phyloP scores from a whole-genome alignment of 2,797 vertebrate genomes.

The Lepus oiostolus region DNA sequence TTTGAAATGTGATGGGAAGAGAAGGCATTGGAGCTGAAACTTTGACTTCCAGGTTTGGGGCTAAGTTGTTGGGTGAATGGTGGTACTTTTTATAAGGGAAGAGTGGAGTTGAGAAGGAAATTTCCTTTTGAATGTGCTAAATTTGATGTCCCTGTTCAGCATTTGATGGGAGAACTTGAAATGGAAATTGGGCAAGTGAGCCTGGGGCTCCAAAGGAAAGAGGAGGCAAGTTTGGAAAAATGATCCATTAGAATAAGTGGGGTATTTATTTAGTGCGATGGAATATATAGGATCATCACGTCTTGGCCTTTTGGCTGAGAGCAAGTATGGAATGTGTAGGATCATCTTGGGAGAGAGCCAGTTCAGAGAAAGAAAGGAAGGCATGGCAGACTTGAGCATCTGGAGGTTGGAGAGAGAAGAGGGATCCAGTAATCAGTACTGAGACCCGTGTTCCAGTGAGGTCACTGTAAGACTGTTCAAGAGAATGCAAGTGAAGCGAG shows the following conservation, averaged over 20 bases:
- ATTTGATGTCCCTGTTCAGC: neutral
- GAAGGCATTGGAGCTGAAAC: neutral
- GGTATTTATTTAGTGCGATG: neutral
- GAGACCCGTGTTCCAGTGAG: neutral
- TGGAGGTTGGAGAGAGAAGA: neutral
- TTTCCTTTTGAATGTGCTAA: neutral
- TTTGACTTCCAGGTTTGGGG: neutral
- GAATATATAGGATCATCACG: no score
- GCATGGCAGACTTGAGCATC: neutral
- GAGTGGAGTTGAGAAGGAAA: neutral
- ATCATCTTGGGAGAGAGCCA: neutral
- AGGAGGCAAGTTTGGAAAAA: neutral
- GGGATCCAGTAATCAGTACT: neutral
- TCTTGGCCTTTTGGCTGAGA: no score
- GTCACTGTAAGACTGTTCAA: neutral
- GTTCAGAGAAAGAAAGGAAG: neutral
- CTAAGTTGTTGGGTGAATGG: neutral
- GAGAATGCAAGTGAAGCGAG: neutral
- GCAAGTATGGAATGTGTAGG: no score
- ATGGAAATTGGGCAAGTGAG: neutral
- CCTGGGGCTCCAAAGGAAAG: neutral
- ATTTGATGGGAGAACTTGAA: neutral
- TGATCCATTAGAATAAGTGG: neutral
- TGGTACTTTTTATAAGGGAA: neutral
- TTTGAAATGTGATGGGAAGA: neutral